These are phyloP conservation scores for Merodon equestris DNA, from an alignment of 2,888 invertebrate genomes.

Conservation along the genomic window DNA sequence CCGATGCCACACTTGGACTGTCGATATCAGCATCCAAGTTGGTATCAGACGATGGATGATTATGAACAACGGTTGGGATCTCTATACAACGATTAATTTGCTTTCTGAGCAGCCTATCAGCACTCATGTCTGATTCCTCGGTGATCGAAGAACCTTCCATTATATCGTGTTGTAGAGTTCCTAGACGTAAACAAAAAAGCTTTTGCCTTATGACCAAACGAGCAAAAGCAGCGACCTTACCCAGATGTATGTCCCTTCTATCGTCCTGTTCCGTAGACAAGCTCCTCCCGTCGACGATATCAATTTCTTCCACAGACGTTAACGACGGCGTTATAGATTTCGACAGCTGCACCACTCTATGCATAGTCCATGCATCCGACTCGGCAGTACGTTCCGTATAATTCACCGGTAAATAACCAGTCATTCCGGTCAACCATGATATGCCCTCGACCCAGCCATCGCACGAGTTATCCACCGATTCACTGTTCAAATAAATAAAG, in stretches of 20 bases:
- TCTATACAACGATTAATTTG: slow-evolving; percentile 76
- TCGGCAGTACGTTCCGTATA: slow-evolving; percentile 91
- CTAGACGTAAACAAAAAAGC: slow-evolving; percentile 14
- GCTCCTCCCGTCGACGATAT: slow-evolving; percentile 76
- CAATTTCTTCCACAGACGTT: slow-evolving; percentile 76
- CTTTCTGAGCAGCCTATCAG: slow-evolving; percentile 75
- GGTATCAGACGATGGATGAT: slow-evolving; percentile 21
- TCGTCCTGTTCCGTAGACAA: slow-evolving; percentile 75
- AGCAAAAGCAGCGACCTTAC: slow-evolving; percentile 64
- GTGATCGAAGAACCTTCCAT: slow-evolving; percentile 76
- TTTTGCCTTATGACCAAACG: background rate
- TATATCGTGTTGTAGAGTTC: slow-evolving; percentile 73
- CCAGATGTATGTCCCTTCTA: slow-evolving; percentile 72
- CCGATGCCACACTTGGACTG: slow-evolving; percentile 52
- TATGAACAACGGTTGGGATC: slow-evolving; percentile 71
- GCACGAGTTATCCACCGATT: slow-evolving; percentile 85
- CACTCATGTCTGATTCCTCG: slow-evolving; percentile 77
- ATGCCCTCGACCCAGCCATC: slow-evolving; percentile 93
- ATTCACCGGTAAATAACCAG: slow-evolving; percentile 89
- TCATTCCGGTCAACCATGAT: slow-evolving; percentile 81
- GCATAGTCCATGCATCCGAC: slow-evolving; percentile 94
- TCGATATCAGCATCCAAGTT: slow-evolving; percentile 48
- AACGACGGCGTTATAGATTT: slow-evolving; percentile 77
- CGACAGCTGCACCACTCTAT: slow-evolving; percentile 83
- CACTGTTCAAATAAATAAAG: slow-evolving; percentile 89